A percentile compares a stretch with the other conserved stretches of the same genome.
These are phyloP conservation scores for Nematopogon swammerdamellus DNA, from an alignment of 2,888 invertebrate species.

Conservation along the genomic window DNA sequence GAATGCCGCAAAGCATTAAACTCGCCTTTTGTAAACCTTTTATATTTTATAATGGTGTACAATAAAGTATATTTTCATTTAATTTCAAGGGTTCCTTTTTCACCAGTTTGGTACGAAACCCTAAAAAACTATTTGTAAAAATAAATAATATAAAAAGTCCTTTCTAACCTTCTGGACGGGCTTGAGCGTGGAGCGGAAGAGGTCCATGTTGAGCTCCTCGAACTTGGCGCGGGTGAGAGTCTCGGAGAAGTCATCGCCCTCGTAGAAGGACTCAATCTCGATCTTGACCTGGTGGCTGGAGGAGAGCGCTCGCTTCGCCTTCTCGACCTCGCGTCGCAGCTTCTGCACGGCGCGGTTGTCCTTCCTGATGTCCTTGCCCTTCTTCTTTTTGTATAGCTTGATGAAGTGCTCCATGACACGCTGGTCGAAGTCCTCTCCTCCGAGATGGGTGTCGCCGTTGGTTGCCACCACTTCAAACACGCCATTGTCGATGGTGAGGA, in stretches of 20 bases:
- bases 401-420: conserved; percentile 99
- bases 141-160: too few relatives aligned
- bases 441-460: conserved; percentile 95
- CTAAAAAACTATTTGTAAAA: too few relatives aligned
- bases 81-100: too few relatives aligned
- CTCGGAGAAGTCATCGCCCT: conserved; percentile 98
- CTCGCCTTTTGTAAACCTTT: too few relatives aligned
- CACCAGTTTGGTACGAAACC: too few relatives aligned
- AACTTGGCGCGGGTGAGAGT: conserved; percentile 97
- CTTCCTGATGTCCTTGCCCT: conserved; percentile 94
- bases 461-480: conserved; percentile 94
- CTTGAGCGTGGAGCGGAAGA: conserved; percentile 88
- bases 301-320: conserved; percentile 94
- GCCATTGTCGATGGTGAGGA: conserved; percentile 97
- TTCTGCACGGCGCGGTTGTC: conserved; percentile 95
- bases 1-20: too few relatives aligned
- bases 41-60: too few relatives aligned
- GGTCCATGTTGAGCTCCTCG: conserved; percentile 95
- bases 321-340: conserved; percentile 94
- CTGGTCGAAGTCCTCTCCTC: conserved; percentile 99
- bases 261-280: conserved; percentile 98
- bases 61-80: too few relatives aligned
- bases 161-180: conserved; percentile 84
- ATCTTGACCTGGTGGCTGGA: conserved; percentile 94
- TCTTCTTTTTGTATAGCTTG: conserved; percentile 98